Conservation (phyloP, 2,797 vertebrate species). For the Cephalopachus bancanus region DNA sequence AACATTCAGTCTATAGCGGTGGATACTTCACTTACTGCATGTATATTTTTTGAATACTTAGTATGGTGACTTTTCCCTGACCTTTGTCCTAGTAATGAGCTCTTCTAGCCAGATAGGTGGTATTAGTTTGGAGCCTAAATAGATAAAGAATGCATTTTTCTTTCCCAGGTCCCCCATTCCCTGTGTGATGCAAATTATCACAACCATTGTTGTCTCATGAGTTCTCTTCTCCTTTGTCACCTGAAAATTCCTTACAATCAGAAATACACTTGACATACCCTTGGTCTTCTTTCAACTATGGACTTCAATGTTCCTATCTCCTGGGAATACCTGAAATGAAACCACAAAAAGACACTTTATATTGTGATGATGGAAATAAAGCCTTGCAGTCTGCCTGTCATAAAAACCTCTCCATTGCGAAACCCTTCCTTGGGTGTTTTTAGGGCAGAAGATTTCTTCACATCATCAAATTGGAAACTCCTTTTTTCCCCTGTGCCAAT, state of each 20-base stretch:
- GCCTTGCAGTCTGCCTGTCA: background rate
- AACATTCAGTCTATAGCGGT: background rate
- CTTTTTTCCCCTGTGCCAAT: background rate
- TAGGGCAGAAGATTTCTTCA: background rate
- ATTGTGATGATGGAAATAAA: background rate
- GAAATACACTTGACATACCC: background rate
- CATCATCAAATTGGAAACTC: background rate
- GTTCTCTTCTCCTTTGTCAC: background rate
- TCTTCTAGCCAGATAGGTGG: background rate
- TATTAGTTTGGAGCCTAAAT: background rate
- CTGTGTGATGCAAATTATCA: background rate
- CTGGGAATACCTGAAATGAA: slow-evolving; percentile 8
- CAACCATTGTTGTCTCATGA: background rate
- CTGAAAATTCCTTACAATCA: background rate
- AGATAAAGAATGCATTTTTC: background rate
- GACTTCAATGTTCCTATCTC: background rate
- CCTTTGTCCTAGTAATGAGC: background rate
- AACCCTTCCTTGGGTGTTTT: background rate
- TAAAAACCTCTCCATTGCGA: background rate
- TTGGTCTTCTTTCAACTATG: background rate
- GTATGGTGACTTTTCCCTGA: background rate
- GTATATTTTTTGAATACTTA: background rate
- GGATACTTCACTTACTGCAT: background rate
- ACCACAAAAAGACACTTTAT: background rate
- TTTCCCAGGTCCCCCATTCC: background rate